phyloP scores from a whole-genome alignment of 2,888 invertebrate genomes.

The Xiphydria camelus region DNA sequence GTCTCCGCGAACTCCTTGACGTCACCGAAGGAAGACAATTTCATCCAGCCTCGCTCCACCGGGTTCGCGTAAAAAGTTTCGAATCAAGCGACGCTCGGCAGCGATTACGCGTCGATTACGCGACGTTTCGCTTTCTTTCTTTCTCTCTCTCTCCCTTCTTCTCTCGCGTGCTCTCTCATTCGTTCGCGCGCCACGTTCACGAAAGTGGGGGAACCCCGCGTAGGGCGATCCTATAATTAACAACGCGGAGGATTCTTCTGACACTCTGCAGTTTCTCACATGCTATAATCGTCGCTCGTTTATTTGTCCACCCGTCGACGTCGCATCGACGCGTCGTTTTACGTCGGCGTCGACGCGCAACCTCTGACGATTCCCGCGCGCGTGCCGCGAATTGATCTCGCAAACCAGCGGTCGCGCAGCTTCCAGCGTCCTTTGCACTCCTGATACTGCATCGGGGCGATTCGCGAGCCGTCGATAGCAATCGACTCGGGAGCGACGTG shows the following conservation, averaged over 20 bases:
- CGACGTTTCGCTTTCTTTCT: no score
- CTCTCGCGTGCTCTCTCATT: no score
- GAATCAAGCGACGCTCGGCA: slow-evolving; percentile 34
- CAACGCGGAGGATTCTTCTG: slow-evolving; percentile 25
- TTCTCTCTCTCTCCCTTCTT: no score
- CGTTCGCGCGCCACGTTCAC: no score
- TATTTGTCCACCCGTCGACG: no score
- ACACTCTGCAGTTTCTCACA: slow-evolving; percentile 37
- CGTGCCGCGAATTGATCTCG: slow-evolving; percentile 12
- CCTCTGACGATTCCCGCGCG: slow-evolving; percentile 11
- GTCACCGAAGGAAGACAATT: slow-evolving; percentile 41
- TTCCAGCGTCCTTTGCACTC: slow-evolving; percentile 26
- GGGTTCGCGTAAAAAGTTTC: slow-evolving; percentile 29
- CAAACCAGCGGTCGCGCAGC: slow-evolving; percentile 16
- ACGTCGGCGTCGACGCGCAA: slow-evolving; percentile 8
- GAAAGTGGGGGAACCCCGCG: slow-evolving; percentile 33
- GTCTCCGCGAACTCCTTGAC: slow-evolving; percentile 25
- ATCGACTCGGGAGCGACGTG: no score
- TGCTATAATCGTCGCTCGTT: no score
- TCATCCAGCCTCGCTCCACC: slow-evolving; percentile 10
- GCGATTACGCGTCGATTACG: not conserved
- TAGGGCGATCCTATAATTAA: slow-evolving; percentile 43
- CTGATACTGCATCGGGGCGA: slow-evolving; percentile 26
- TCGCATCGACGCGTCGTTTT: no score
- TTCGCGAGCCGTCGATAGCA: no score